Percentiles rank a stretch among this genome's conserved stretches.
These are phyloP conservation scores for Nymphalis c-album DNA, from an alignment of 2,888 invertebrate genomes.

Conservation along the genomic window DNA sequence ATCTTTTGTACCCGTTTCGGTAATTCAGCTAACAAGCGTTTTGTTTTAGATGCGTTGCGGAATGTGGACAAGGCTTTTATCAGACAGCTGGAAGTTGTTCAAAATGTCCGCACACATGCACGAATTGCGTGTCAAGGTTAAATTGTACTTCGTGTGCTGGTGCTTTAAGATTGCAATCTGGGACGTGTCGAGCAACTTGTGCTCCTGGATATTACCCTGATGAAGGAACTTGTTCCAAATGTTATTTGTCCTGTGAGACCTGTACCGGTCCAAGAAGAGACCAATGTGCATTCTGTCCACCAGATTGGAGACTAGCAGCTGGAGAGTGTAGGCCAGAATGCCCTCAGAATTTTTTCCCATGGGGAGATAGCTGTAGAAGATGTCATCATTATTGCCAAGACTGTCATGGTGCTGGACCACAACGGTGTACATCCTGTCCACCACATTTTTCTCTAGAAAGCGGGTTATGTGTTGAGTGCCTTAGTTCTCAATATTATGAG, in stretches of 20 bases:
- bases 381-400: constrained; percentile 94
- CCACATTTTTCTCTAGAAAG: constrained; percentile 86
- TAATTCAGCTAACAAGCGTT: constrained; percentile 37
- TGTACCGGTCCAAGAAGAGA: constrained; percentile 91
- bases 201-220: constrained; percentile 92
- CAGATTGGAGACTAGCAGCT: constrained; percentile 89
- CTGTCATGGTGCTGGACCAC: constrained; percentile 90
- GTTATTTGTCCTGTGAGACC: constrained; percentile 91
- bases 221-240: constrained; percentile 90
- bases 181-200: constrained; percentile 90
- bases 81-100: constrained; percentile 88
- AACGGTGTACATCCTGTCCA: constrained; percentile 87
- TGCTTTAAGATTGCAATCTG: constrained; percentile 89
- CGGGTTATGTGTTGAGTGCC: constrained; percentile 87
- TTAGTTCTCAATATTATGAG: constrained; percentile 88
- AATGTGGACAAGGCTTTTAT: constrained; percentile 89
- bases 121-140: constrained; percentile 87
- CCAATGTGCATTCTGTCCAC: constrained; percentile 91
- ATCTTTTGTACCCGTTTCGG: constrained; percentile 40
- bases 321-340: constrained; percentile 93
- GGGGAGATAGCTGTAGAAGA: constrained; percentile 90
- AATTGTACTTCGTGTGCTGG: constrained; percentile 90
- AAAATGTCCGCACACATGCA: constrained; percentile 89
- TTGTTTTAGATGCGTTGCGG: constrained; percentile 85
- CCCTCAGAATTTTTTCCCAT: constrained; percentile 91